Conservation (phyloP, 2,888 invertebrate genomes). For the Orthosia incerta region DNA sequence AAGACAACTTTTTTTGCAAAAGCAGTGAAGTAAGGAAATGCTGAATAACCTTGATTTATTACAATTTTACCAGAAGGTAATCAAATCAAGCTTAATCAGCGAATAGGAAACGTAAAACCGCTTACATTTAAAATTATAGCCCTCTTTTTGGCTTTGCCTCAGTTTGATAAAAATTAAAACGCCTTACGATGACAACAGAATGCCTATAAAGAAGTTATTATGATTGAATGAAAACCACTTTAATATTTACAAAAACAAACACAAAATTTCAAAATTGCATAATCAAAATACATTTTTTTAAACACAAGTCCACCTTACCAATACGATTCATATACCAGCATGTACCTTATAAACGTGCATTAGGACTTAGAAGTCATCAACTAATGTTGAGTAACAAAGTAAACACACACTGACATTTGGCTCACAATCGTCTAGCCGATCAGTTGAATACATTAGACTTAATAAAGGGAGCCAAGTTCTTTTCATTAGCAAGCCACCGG, state of each 20-base stretch:
- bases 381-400: constrained; percentile 63
- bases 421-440: constrained; percentile 82
- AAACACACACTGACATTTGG: constrained; percentile 83
- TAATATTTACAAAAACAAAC: neutral
- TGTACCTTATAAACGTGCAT: constrained; percentile 27
- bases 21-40: too few relatives aligned
- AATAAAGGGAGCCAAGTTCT: constrained; percentile 88
- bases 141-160: too few relatives aligned
- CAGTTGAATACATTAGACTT: constrained; percentile 89
- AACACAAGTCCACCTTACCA: neutral
- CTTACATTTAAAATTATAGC: too few relatives aligned
- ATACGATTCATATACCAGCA: constrained; percentile 2
- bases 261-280: neutral
- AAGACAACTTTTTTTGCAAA: neutral
- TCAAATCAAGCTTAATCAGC: too few relatives aligned
- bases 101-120: too few relatives aligned
- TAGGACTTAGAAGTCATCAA: constrained; percentile 62
- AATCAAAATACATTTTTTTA: neutral
- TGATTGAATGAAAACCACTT: too few relatives aligned
- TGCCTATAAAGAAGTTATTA: neutral
- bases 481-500: constrained; percentile 85
- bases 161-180: too few relatives aligned
- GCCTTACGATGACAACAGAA: too few relatives aligned
- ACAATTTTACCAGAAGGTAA: too few relatives aligned
- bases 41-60: too few relatives aligned